A percentile compares a stretch with the other conserved stretches of the same genome.
These are phyloP conservation scores for Leistus spinibarbis DNA, from an alignment of 2,888 invertebrate species.

Conservation along the genomic window DNA sequence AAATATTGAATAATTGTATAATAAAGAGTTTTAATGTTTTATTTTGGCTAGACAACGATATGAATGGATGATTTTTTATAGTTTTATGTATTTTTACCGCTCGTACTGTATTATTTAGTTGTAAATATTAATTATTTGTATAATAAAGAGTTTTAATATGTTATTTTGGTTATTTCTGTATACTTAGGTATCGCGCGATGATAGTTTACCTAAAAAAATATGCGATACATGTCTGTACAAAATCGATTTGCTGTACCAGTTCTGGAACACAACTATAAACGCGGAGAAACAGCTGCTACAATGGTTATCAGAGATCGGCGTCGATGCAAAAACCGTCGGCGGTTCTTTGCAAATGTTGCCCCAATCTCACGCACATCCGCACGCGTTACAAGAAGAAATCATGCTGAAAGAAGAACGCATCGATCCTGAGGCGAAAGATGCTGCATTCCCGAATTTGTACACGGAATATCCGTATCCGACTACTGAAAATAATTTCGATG, in stretches of 20 bases:
- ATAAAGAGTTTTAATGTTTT: no score
- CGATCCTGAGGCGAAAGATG: constrained; percentile 39
- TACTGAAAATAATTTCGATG: not conserved
- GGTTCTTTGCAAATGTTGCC: constrained; percentile 3
- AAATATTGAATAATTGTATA: no score
- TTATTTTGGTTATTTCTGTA: no score
- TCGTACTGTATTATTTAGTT: no score
- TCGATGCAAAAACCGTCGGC: constrained; percentile 1
- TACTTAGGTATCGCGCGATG: constrained; percentile 68
- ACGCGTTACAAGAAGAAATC: constrained; percentile 10
- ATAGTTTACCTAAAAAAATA: constrained; percentile 72
- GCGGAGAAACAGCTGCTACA: constrained; percentile 62
- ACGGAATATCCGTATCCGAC: not conserved
- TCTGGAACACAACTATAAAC: constrained; percentile 71
- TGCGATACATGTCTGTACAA: constrained; percentile 74
- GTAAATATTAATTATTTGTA: no score
- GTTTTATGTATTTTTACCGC: no score
- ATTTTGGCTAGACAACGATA: no score
- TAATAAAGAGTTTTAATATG: no score
- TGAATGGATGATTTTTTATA: no score
- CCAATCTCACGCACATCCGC: constrained; percentile 34
- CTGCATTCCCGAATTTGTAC: constrained; percentile 5
- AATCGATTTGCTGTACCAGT: constrained; percentile 73
- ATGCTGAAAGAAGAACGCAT: constrained; percentile 25
- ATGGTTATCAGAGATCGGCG: constrained; percentile 51